phyloP scores from a whole-genome alignment of 2,797 vertebrate genomes.

The Muraenolepis orangiensis region DNA sequence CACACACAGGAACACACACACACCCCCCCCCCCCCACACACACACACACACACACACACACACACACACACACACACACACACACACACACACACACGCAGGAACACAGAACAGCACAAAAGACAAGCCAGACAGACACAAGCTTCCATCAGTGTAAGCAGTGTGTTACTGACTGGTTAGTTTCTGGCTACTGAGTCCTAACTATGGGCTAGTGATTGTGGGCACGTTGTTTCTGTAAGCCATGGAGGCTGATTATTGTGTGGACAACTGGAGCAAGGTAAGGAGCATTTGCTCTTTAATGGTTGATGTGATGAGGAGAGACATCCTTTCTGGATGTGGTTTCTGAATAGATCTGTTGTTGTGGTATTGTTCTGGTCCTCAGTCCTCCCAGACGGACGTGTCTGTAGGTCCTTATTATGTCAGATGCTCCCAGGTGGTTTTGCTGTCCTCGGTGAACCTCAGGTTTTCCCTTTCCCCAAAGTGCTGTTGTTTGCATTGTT shows the following conservation, averaged over 20 bases:
- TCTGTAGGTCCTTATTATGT: background rate
- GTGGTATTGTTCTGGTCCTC: too few species aligned
- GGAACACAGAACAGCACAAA: background rate
- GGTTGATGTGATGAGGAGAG: background rate
- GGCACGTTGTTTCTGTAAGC: background rate
- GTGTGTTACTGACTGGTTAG: background rate
- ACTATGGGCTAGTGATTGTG: background rate
- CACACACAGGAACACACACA: too few species aligned
- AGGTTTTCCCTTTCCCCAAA: conserved; percentile 33
- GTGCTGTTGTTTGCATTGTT: conserved; percentile 34
- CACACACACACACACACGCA: background rate
- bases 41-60: too few species aligned
- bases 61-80: too few species aligned
- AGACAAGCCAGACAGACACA: background rate
- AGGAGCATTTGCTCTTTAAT: background rate
- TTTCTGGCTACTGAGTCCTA: background rate
- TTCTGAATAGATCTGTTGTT: background rate
- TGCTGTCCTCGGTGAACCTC: conserved; percentile 36
- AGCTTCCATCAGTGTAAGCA: background rate
- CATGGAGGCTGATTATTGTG: conserved; percentile 53
- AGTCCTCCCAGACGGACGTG: too few species aligned
- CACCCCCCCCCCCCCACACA: too few species aligned
- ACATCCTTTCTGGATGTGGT: too few species aligned
- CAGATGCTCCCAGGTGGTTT: conserved; percentile 15
- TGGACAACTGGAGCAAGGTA: conserved; percentile 69